Evolutionary conservation across 2,888 invertebrate genomes (phyloP), one percentile per base, ranked within the genome.

Genomic region (Trichopoda pennipes): DNA sequence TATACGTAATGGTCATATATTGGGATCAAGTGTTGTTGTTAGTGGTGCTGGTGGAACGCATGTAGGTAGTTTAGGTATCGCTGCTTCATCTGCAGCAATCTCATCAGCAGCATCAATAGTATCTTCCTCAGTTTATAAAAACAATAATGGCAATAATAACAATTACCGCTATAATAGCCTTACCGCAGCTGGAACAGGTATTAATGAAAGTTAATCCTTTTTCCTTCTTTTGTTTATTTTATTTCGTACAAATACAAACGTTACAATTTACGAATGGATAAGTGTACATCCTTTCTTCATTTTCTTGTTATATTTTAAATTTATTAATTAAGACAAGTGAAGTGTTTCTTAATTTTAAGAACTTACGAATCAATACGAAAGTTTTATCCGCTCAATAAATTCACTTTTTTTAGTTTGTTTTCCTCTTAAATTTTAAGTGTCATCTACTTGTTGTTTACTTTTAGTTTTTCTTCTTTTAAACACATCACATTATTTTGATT

Each of bases 141-240:
- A 90, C 85, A 87, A 87, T 81, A 91, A 90, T 85, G 88, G 88
- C 84, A 87, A 90, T 85, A 90, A 89, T 87, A 91, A 90, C 87
- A 91, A 90, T 88, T 91, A 91, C 86, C 90, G 91, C 86, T 91
- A 89, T 88, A 90, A 89, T 87, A 88, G 89, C 86, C 90, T 90
- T 88, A 89, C 87, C 80, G 86, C 87, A 82, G 80, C 87, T 84
- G 89, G 87, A 87, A 88, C 91, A 90, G 90, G 90, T 90, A 90
- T 86, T 87, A 87, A 84, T 84, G 63, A 70, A 72, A 79, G 51
- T 58, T 23, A 66, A 53, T 79, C 23, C 55, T 23, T 51, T 63
- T 49, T 51, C 6, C 14, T 53, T 73, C 35, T 35, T 53, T 79
- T 47, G 1, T 23, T n/a, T 76, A 28, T 35, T 19, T 75, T 19